phyloP scores from a whole-genome alignment of 2,113 vertebrate genomes.

The Ancistrus triradiatus region DNA sequence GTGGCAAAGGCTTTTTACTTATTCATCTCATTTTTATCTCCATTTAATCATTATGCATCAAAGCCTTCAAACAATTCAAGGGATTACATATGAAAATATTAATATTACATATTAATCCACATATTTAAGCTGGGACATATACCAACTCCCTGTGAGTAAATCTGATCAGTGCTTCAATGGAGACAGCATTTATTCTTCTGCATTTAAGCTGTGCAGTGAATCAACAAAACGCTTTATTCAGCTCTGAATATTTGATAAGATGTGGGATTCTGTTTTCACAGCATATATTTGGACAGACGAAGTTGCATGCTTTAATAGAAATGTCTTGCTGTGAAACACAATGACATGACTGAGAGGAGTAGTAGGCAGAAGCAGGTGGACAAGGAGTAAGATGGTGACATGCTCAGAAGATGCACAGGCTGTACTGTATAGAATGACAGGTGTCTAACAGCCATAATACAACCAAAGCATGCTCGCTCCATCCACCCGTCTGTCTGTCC shows the following conservation, averaged over 20 bases:
- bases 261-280: no score
- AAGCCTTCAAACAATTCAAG: neutral
- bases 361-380: neutral
- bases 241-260: neutral
- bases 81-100: neutral
- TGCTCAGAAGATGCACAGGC: slow-evolving; percentile 2
- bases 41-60: slow-evolving; percentile 7
- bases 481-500: no score
- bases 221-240: neutral
- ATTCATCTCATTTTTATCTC: slow-evolving; percentile 3
- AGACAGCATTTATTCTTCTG: neutral
- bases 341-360: neutral
- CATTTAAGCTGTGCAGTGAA: no score
- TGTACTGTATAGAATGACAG: slow-evolving; percentile 16
- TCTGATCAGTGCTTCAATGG: neutral
- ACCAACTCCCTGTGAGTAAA: slow-evolving; percentile 10
- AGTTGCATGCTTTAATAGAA: no score
- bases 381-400: neutral
- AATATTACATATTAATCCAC: slow-evolving; percentile 3
- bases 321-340: no score
- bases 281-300: no score
- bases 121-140: slow-evolving; percentile 5
- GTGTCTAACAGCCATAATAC: slow-evolving; percentile 28
- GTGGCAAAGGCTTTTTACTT: slow-evolving; percentile 21
- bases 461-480: no score